phyloP scores from a whole-genome alignment of 1,140 invertebrate genomes.

The Cecropterus lyciades region DNA sequence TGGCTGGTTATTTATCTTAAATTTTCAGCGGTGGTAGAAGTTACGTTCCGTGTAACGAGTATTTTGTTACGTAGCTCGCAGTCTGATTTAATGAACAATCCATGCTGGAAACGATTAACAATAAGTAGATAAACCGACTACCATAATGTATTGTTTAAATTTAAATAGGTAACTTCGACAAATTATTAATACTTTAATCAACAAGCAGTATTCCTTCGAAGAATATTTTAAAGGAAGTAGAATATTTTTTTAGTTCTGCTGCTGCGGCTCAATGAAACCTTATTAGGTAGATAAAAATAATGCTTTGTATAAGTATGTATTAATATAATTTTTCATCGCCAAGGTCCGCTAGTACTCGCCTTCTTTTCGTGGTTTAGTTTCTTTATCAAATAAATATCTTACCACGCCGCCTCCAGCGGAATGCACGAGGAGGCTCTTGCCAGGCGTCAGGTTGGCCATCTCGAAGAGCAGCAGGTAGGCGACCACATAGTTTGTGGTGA shows the following conservation, averaged over 20 bases:
- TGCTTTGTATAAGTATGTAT: too few relatives aligned
- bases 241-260: too few relatives aligned
- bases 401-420: slow-evolving; percentile 95
- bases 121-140: neutral
- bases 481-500: slow-evolving; percentile 94
- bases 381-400: slow-evolving; percentile 72
- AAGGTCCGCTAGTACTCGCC: too few relatives aligned
- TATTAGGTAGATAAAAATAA: too few relatives aligned
- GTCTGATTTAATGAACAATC: slow-evolving; percentile 12
- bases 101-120: neutral
- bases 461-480: slow-evolving; percentile 95
- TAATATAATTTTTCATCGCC: too few relatives aligned
- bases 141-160: too few relatives aligned
- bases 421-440: slow-evolving; percentile 93
- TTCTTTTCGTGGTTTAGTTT: too few relatives aligned
- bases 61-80: neutral
- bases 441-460: slow-evolving; percentile 89
- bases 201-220: too few relatives aligned
- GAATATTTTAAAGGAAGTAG: too few relatives aligned
- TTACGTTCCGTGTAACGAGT: slow-evolving; percentile 18
- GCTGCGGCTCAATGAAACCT: too few relatives aligned
- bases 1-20: slow-evolving; percentile 26
- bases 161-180: too few relatives aligned
- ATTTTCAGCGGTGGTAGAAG: slow-evolving; percentile 14
- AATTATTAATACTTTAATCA: neutral